Evolutionary conservation across 1,140 invertebrate genomes (phyloP), one percentile per base, ranked within the genome.

Genomic region (Brachionus manjavacas): DNA sequence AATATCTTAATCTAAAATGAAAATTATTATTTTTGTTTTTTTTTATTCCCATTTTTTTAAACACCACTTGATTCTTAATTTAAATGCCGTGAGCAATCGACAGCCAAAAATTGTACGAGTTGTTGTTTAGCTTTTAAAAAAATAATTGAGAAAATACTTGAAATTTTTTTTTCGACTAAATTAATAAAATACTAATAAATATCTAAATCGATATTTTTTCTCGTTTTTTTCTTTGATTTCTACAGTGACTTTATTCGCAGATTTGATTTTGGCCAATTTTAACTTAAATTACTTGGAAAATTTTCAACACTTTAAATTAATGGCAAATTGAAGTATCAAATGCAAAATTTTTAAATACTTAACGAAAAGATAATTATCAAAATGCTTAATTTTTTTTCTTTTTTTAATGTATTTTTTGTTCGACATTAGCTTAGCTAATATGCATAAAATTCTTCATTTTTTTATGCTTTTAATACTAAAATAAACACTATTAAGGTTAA

Each of bases 41-140:
- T 35, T 35, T 35, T 35, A 2, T 28, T 28, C 3, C 31, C 31
- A 25, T 35, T 74, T 41, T 74, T 76, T 76, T 76, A 28, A 76
- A 76, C 72, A 76, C 72, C 72, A 76, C 72, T 76, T 76, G 72
- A 76, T 49, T 76, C 72, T 76, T 76, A 76, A 76, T 49, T 76
- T 76, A 23, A 76, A 76, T 76, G 72, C 72, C 72, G 20, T 49
- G 31, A 76, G 41, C 41, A 20, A 76, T 20, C 20, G n/a, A 49
- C 52, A 60, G 11, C n/a, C n/a, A 60, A 60, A 60, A 20, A 35
- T 35, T 60, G 6, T 60, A 9, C 52, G 52, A 60, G 9, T 46
- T 25, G 41, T 46, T 72, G 9, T 72, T 72, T 72, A 72, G 68
- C 68, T 72, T 43, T 72, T 72, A 72, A 43, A 76, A 76, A 76